Base-by-base conservation (phyloP, 1,140 invertebrate species). In the Pectinophora gossypiella region DNA sequence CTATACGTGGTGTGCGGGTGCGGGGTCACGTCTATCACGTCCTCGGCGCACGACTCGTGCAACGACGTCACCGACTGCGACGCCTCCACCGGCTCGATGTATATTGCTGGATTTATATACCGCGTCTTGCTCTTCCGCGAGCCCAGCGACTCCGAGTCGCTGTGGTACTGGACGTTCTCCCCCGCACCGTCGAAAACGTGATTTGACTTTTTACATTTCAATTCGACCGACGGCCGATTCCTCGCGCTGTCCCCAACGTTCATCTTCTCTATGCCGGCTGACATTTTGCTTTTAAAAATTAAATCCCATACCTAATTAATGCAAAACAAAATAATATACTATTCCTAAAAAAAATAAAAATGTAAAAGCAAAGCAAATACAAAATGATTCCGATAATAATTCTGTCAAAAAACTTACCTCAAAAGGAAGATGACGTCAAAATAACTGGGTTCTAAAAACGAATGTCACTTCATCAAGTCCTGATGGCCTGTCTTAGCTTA, bases 21-120 rank as follows among this genome's bases (percentile, higher is more conserved):
- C 0, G 84, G 81, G 5, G 84, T 87, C 10, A 84, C 64, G 3
- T 77, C 73, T n/a, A 81, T 87, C 9, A 83, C 62, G 3, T 78
- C 73, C 45, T 76, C 77, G 0, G 74, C 35, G 27, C 59, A 73
- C 0, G 77, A 78, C 3, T 57, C 60, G 44, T 81, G 76, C 20
- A 85, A 46, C 32, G 81, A 85, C 4, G 73, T 84, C 51, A 72
- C 75, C 1, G 84, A 87, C 20, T 75, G 78, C 0, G 73, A 66
- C 0, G 75, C 55, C 45, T 86, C 81, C 0, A 85, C 68, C 15
- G 69, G 68, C 46, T 87, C 84, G 0, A 85, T 71, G 35, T 64
- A 84, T 38, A 87, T 87, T 9, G 84, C 84, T 0, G 84, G 76
- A 51, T 87, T 87, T 45, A 87, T 80, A 45, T 82, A 87, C n/a